Evolutionary conservation across 2,113 vertebrate species (phyloP), one percentile per base, ranked within the genome.

Genomic region (Andinoacara biseriatus): DNA sequence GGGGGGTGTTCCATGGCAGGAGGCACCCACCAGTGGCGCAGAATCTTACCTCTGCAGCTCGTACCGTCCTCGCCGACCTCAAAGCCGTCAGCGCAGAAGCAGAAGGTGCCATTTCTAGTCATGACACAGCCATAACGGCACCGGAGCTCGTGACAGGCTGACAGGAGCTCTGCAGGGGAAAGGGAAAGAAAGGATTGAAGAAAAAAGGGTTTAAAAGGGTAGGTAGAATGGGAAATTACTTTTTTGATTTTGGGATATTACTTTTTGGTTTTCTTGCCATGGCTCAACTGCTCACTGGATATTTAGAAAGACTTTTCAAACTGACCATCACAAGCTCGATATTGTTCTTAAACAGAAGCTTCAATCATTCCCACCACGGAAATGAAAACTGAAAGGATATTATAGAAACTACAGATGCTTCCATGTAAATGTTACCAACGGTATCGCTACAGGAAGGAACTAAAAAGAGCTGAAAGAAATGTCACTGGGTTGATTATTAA

Each of bases 41-140:
- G 65, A 82, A 81, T 81, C 63, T 91, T 95, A 99, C 98, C 98
- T 97, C 94, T 94, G 92, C 98, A 99, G 86, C 95, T 97, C 54
- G 95, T 97, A 17, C 97, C 95, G 10, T 99, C 97, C 5, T 96
- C 91, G 67, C 95, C 93, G 1, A 98, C 92, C 94, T 97, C 95
- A 17, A 97, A 98, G 14, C 98, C 98, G 43, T 98, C 96, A 3
- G 95, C 87, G 22, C 98, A 99, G 93, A 97, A 99, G 83, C 98
- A 99, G 92, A 94, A 94, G 35, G 96, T 97, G 89, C 95, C 95
- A 4, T 98, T 98, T 93, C 97, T 97, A 78, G 95, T 93, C 87
- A 98, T 93, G 89, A 97, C 96, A 92, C 98, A 99, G 87, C 94
- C 97, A 75, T 98, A 96, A 17, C 97, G 97, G 91, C 98, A 99